Conservation (phyloP, 2,888 invertebrate genomes). For the Andrena bicolor region DNA sequence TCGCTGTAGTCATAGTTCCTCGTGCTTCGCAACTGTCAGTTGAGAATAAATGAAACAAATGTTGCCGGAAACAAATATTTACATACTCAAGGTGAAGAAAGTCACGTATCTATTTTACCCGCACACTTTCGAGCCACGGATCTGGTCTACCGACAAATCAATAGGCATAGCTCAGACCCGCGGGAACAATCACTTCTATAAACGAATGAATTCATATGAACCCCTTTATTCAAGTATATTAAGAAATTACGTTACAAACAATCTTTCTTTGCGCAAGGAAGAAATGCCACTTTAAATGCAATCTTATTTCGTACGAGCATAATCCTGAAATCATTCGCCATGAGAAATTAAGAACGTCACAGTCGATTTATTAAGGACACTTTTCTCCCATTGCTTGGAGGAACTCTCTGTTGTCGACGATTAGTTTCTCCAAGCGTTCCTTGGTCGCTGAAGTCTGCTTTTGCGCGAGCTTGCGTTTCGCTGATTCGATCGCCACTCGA, state of each 20-base stretch:
- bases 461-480: conserved; percentile 86
- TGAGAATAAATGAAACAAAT: conserved; percentile 19
- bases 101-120: not conserved
- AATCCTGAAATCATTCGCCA: conserved; percentile 16
- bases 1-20: conserved; percentile 23
- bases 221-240: conserved; percentile 67
- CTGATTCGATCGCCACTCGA: conserved; percentile 85
- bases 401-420: conserved; percentile 87
- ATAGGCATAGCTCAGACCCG: not conserved
- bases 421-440: conserved; percentile 90
- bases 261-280: conserved; percentile 28
- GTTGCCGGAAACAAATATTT: conserved; percentile 42
- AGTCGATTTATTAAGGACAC: conserved; percentile 64
- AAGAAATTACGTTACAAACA: conserved; percentile 62
- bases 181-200: not conserved
- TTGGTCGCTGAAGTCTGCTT: conserved; percentile 90
- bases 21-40: conserved; percentile 16
- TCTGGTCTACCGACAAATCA: not conserved
- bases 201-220: conserved; percentile 57
- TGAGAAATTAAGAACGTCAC: conserved; percentile 21
- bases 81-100: conserved; percentile 42
- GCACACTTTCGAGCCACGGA: conserved; percentile 32
- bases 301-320: not conserved
- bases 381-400: conserved; percentile 80
- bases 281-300: conserved; percentile 22